Evolutionary conservation across 2,888 invertebrate genomes (phyloP).

Genomic region (Venusia cambrica): DNA sequence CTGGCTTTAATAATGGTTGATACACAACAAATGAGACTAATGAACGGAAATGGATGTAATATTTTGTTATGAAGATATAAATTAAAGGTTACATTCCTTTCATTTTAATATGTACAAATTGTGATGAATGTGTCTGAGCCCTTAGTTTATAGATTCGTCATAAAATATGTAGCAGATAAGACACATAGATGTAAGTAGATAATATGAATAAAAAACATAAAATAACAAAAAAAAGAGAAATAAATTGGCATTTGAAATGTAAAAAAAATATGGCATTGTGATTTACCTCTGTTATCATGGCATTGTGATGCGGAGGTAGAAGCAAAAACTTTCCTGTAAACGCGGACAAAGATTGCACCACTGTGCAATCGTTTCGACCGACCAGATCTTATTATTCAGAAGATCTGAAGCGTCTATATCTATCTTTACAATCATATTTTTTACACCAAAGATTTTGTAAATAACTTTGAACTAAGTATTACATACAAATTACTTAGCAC

Average conservation of each 20-base stretch:
- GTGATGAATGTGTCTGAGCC: conserved; percentile 79
- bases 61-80: conserved; percentile 77
- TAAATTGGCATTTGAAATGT: conserved; percentile 33
- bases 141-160: conserved; percentile 79
- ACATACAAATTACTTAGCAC: conserved; percentile 43
- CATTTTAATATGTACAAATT: conserved; percentile 71
- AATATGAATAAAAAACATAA: conserved; percentile 51
- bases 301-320: conserved; percentile 52
- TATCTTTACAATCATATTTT: conserved; percentile 53
- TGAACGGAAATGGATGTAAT: conserved; percentile 53
- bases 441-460: conserved; percentile 75
- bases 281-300: conserved; percentile 53
- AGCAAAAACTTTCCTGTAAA: conserved; percentile 75
- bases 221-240: conserved; percentile 40
- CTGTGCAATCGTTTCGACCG: conserved; percentile 77
- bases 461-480: conserved; percentile 65
- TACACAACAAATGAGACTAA: conserved; percentile 69
- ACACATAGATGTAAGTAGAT: conserved; percentile 67
- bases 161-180: conserved; percentile 73
- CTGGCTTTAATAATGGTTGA: conserved; percentile 80
- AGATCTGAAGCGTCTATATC: conserved; percentile 72
- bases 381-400: conserved; percentile 66
- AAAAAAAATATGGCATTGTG: conserved; percentile 71
- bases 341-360: conserved; percentile 68
- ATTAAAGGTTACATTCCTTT: conserved; percentile 81